Evolutionary conservation across 2,113 vertebrate genomes (phyloP), one percentile per base, ranked within the genome.

Genomic region (Centropristis striata): DNA sequence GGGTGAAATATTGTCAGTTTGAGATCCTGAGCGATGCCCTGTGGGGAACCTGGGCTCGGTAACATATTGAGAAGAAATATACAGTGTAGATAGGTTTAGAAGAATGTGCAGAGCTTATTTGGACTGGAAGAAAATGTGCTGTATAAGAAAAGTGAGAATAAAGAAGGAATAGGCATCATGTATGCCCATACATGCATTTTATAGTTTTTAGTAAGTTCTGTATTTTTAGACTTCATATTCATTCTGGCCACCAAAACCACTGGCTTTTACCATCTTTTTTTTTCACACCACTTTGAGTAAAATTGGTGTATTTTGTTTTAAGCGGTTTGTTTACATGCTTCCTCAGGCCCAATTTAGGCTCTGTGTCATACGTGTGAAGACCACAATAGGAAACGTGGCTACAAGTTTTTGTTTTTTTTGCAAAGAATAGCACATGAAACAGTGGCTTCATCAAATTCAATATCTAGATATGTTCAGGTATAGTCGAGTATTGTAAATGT

Each of bases 161-260:
- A 41, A 14, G 25, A 15, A 36, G 54, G 37, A n/a, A 46, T 21
- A 57, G 16, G 12, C 39, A 47, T 69, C 58, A 81, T 51, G 39
- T 63, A 71, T 65, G 41, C 14, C 1, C 78, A 47, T 76, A 71
- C 72, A 69, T 86, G 65, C 55, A 36, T 70, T 28, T 37, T 37
- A 68, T 36, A 13, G 9, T 51, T 57, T 32, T 54, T 7, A 42
- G 27, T 68, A 15, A 36, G 25, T 50, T 60, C 7, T 28, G 13
- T 47, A 60, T 12, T 71, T 85, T 65, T 68, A 51, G 41, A 64
- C 3, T 81, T 47, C 77, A 81, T 79, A 25, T 75, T 76, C 90
- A 86, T 86, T 60, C 36, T 44, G 65, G 67, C 74, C 78, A 71
- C 53, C 73, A 68, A 54, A 78, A 54, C 66, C 64, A 74, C 27